These are phyloP conservation scores for Ardeotis arabs DNA, from an alignment of 2,113 vertebrate species.

Conservation along the genomic window DNA sequence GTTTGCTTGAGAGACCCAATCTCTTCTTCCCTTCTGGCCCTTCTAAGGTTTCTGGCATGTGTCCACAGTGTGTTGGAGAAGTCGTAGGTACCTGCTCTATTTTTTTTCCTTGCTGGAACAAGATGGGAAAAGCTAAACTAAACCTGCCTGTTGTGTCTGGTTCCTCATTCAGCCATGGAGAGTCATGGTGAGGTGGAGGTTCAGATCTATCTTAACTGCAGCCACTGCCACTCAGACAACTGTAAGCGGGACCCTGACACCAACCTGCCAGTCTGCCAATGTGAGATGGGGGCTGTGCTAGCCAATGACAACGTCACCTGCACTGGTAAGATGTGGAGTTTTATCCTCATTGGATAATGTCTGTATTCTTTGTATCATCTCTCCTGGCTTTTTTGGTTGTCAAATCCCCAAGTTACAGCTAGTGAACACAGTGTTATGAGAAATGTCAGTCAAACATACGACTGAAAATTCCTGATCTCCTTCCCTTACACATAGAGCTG, in stretches of 20 bases:
- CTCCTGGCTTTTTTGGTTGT: background rate
- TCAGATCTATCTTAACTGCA: slow-evolving; percentile 86
- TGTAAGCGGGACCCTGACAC: slow-evolving; percentile 82
- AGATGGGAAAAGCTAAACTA: background rate
- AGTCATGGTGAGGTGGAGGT: slow-evolving; percentile 90
- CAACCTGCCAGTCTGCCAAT: slow-evolving; percentile 81
- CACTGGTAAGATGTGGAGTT: slow-evolving; percentile 60
- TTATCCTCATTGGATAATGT: background rate
- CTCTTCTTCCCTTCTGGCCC: background rate
- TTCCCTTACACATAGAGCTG: background rate
- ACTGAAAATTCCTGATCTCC: background rate
- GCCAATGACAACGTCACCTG: slow-evolving; percentile 87
- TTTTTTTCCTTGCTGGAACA: background rate
- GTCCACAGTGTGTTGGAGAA: background rate
- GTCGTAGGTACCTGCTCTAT: background rate
- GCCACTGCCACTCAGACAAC: slow-evolving; percentile 87
- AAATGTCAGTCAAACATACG: background rate
- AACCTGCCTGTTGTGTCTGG: background rate
- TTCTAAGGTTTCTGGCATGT: background rate
- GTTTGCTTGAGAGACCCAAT: background rate
- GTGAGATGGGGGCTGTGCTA: slow-evolving; percentile 82
- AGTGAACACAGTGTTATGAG: background rate
- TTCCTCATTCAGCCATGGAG: slow-evolving; percentile 80
- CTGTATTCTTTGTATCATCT: background rate
- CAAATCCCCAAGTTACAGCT: background rate